Evolutionary conservation across 2,113 vertebrate species (phyloP).

Genomic region (Ochotona princeps): DNA sequence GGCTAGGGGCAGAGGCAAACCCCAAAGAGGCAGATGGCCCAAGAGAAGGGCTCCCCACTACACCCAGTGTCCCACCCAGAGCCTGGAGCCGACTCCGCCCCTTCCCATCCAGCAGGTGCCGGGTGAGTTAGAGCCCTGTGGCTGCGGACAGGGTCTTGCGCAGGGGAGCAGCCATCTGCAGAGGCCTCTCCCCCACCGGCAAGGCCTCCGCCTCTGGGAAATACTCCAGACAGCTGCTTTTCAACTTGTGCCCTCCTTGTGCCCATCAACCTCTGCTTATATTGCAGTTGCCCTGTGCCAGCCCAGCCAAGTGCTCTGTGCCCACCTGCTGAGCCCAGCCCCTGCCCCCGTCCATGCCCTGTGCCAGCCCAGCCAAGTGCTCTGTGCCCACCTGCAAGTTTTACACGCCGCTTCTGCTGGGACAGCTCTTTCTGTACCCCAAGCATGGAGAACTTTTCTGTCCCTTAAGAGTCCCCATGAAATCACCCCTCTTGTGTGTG

Average conservation of each 20-base stretch:
- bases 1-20: neutral
- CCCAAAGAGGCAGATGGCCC: neutral
- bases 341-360: no score
- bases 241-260: neutral
- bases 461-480: neutral
- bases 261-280: accelerated
- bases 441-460: neutral
- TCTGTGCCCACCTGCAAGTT: no score
- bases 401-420: accelerated
- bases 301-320: no score
- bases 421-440: neutral
- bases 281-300: neutral
- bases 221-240: accelerated
- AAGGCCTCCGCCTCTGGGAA: no score
- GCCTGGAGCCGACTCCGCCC: accelerated
- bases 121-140: no score
- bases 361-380: no score
- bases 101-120: neutral
- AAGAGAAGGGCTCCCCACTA: accelerated
- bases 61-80: neutral
- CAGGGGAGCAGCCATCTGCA: no score
- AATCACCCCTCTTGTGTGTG: no score
- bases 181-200: no score
- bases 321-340: no score
- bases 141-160: no score